Percentiles rank a stretch among this genome's conserved stretches.
Conservation (phyloP, 2,888 invertebrate genomes). For the Pollenia amentaria region DNA sequence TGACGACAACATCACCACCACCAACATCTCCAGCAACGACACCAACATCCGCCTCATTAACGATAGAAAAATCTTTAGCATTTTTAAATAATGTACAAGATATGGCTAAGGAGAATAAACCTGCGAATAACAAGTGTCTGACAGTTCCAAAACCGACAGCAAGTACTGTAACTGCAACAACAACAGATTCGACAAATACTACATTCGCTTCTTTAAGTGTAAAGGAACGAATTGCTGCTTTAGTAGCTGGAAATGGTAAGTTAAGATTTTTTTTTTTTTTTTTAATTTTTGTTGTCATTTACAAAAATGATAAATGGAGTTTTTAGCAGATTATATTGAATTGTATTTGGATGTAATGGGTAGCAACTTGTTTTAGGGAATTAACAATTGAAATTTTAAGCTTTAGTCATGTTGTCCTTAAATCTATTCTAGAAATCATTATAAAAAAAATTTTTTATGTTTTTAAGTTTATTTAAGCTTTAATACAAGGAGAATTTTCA, state of each 20-base stretch:
- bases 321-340: not conserved
- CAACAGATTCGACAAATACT: slow-evolving; percentile 75
- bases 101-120: slow-evolving; percentile 80
- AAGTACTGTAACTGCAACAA: slow-evolving; percentile 66
- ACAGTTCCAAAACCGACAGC: slow-evolving; percentile 57
- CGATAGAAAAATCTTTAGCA: slow-evolving; percentile 69
- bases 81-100: slow-evolving; percentile 64
- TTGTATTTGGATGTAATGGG: not conserved
- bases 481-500: too few relatives aligned
- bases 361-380: slow-evolving; percentile 2
- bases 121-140: slow-evolving; percentile 76
- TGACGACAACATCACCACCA: slow-evolving; percentile 73
- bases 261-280: slow-evolving; percentile 52
- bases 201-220: slow-evolving; percentile 77
- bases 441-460: too few relatives aligned
- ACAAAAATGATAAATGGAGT: slow-evolving; percentile 31
- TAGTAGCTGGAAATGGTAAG: slow-evolving; percentile 83
- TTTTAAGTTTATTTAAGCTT: too few relatives aligned
- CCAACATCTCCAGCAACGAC: slow-evolving; percentile 75
- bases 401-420: too few relatives aligned
- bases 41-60: slow-evolving; percentile 74
- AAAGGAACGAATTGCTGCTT: slow-evolving; percentile 82
- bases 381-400: not conserved
- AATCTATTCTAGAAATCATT: too few relatives aligned
- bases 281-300: slow-evolving; percentile 21